A percentile compares a stretch with the other conserved stretches of the same genome.
phyloP scores from a whole-genome alignment of 2,113 vertebrate genomes.

The Marmota flaviventris region DNA sequence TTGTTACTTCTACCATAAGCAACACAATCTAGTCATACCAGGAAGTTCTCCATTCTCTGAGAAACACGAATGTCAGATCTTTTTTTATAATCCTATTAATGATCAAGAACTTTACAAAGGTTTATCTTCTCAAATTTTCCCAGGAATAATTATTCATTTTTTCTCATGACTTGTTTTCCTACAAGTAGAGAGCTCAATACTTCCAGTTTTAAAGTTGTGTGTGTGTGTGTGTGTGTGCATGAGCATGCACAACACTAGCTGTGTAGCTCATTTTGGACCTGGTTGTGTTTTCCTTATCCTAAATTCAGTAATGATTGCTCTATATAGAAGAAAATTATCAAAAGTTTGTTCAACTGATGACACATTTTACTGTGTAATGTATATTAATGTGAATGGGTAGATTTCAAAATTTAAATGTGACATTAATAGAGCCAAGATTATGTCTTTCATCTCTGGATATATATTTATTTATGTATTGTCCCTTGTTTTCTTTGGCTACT shows the following conservation, averaged over 20 bases:
- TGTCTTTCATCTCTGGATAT: background rate
- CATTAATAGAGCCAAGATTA: background rate
- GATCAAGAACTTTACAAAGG: background rate
- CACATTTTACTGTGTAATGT: background rate
- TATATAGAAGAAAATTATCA: background rate
- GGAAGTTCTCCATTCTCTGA: background rate
- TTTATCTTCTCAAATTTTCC: background rate
- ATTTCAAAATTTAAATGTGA: slow-evolving; percentile 15
- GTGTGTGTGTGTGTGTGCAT: background rate
- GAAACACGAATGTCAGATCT: background rate
- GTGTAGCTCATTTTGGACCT: background rate
- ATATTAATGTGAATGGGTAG: background rate
- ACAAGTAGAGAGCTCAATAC: background rate
- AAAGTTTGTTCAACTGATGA: background rate
- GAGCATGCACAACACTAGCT: background rate
- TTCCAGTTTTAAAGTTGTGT: slow-evolving; percentile 3
- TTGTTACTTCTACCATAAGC: background rate
- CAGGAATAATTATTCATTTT: background rate
- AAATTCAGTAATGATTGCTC: background rate
- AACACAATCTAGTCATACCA: background rate
- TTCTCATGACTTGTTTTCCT: background rate
- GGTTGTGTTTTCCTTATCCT: background rate
- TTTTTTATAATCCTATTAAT: background rate
- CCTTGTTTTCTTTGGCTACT: background rate
- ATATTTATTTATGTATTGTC: background rate